Conservation (phyloP, 2,888 invertebrate genomes). For the Sarcophaga caerulescens region DNA sequence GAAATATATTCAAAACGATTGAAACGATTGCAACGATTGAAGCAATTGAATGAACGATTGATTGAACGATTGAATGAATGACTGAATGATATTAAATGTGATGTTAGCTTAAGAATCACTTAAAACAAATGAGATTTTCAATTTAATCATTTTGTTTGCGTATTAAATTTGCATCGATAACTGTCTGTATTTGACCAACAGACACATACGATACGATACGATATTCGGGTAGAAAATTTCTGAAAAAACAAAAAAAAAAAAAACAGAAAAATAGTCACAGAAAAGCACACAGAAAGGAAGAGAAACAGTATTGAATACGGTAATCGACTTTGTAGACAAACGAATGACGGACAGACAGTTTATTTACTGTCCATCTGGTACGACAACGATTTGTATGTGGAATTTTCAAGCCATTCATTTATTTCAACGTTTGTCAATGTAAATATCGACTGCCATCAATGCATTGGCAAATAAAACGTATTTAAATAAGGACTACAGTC, state of each 20-base stretch:
- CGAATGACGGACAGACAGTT: neutral
- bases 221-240: neutral
- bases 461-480: constrained; percentile 47
- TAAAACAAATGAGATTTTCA: constrained; percentile 80
- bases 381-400: constrained; percentile 63
- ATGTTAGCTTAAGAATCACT: constrained; percentile 72
- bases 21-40: too few relatives aligned
- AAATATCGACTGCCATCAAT: constrained; percentile 59
- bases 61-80: constrained; percentile 16
- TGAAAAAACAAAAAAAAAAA: too few relatives aligned
- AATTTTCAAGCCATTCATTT: constrained; percentile 60
- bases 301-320: constrained; percentile 42
- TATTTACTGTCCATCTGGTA: constrained; percentile 64
- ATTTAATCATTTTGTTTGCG: constrained; percentile 80
- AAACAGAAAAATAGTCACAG: neutral
- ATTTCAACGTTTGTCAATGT: constrained; percentile 64
- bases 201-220: constrained; percentile 10
- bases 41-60: constrained; percentile 18
- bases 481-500: constrained; percentile 20
- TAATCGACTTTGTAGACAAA: constrained; percentile 38
- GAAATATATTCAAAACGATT: too few relatives aligned
- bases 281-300: constrained; percentile 16
- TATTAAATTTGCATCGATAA: constrained; percentile 81
- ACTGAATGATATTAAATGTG: constrained; percentile 55
- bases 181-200: constrained; percentile 81